Evolutionary conservation across 2,797 vertebrate species (phyloP), one percentile per base, ranked within the genome.

Genomic region (Taeniopygia guttata): DNA sequence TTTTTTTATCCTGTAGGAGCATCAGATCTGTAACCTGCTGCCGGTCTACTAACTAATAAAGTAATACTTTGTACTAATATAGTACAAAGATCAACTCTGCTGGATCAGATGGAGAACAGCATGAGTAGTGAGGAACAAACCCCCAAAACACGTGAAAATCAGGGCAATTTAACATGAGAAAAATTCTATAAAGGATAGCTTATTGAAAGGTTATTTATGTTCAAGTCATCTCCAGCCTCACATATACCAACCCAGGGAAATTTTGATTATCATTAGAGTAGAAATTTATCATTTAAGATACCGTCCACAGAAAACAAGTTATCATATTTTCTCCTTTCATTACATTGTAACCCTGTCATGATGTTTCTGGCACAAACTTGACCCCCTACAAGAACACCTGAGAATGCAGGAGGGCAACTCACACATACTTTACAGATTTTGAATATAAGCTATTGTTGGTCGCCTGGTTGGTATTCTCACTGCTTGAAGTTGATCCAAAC

Each of bases 391-490:
- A 69, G 26, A 90, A 68, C 34, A 64, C 27, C 75, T 13, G 25
- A 84, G 81, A 90, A 62, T 11, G 55, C 38, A 85, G 38, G n/a
- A 89, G 23, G 22, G 18, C 34, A 84, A 87, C 43, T 80, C 68
- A 16, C 92, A 97, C 86, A 46, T 97, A 99, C 99, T 98, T 99
- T 96, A 99, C 96, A 63, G 98, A 98, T 97, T 99, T 99, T 38
- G 98, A 98, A 97, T 99, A 99, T 93, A 99, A 97, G 95, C 97
- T 98, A 89, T 98, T 98, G 96, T 98, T 98, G 54, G 97, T 93
- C 5, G 98, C 76, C 92, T 99, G 98, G 89, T 92, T 98, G 89
- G 95, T 97, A 92, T 97, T 98, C 80, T 98, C 98, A 93, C 77
- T 97, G 93, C 96, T 98, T 95, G 99, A 97, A 84, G 98, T 69